These are phyloP conservation scores for Tiliacea aurago DNA, from an alignment of 2,888 invertebrate species.

Conservation along the genomic window DNA sequence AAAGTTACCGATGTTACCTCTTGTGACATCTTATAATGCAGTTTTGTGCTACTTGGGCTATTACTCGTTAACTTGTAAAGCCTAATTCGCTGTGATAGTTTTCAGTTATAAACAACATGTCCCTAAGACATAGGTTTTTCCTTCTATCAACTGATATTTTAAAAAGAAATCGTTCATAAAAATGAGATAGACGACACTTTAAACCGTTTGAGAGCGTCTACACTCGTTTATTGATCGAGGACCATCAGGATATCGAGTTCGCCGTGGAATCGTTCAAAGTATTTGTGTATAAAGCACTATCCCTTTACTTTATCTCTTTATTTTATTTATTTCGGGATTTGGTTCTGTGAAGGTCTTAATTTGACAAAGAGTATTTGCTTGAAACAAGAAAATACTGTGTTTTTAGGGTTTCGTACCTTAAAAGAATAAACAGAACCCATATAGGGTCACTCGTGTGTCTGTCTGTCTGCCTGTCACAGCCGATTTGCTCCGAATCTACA, in stretches of 20 bases:
- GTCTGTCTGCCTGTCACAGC: no score
- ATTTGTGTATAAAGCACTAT: constrained; percentile 22
- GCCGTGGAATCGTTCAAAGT: constrained; percentile 34
- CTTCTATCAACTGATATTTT: background rate
- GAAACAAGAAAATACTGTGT: background rate
- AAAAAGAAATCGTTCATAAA: background rate
- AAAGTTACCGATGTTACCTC: no score
- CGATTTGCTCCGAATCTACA: no score
- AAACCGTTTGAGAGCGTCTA: constrained; percentile 18
- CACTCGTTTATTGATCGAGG: constrained; percentile 48
- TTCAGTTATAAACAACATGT: no score
- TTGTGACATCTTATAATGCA: no score
- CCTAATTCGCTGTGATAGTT: no score
- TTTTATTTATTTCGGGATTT: constrained; percentile 13
- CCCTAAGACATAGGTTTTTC: no score
- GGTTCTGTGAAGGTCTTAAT: constrained; percentile 11
- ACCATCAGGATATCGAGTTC: constrained; percentile 48
- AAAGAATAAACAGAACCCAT: no score
- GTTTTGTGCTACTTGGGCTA: no score
- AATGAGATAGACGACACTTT: constrained; percentile 15
- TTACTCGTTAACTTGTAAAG: no score
- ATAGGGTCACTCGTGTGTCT: no score
- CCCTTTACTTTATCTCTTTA: background rate
- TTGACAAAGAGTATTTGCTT: background rate
- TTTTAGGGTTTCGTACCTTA: background rate